Base-by-base conservation (phyloP, 2,888 invertebrate genomes). In the Fragum sueziense region DNA sequence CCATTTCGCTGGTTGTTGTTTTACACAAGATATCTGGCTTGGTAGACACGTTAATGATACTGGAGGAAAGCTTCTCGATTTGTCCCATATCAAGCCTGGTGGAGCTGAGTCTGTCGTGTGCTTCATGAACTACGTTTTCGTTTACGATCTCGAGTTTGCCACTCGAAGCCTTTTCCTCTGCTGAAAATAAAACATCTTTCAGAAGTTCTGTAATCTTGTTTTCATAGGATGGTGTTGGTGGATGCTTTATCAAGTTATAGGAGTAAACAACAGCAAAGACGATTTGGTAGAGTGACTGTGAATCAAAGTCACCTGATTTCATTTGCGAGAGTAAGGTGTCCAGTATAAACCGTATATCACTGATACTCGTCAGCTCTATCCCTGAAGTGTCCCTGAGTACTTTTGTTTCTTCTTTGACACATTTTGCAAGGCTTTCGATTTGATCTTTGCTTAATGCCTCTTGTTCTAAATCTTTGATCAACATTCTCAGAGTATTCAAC, bases 391-490 rank as follows among this genome's bases (percentile, higher is more conserved):
- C 57, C 9, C 69, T n/a, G 1, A 73, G 41, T 2, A 67, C 57
- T n/a, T 62, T 73, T 1, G 82, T 77, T 57, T 82, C 86, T 27
- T 76, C 76, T 25, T 79, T 72, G 14, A 88, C 76, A 2, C 80
- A 76, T 47, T 62, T 54, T 6, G 86, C 85, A 37, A 88, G 79
- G 9, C 67, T 62, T 31, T 79, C 57, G 27, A 88, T 59, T 65
- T 85, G 82, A 0, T 80, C 82, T 54, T 83, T 82, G 17, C 85
- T 74, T 0, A 88, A 69, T 27, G 61, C 69, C 25, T 85, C 85
- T 6, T 82, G 41, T 33, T 85, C 81, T 7, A 88, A 73, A 51
- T 88, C 87, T 22, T 82, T 74, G 41, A 85, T 84, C 0, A 88
- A 67, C 17, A 79, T 75, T 29, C 79, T 76, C 22, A 88, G 69